Percentiles rank a stretch among this genome's conserved stretches.
phyloP scores from a whole-genome alignment of 1,140 invertebrate genomes.

The Zaprionus lachaisei region DNA sequence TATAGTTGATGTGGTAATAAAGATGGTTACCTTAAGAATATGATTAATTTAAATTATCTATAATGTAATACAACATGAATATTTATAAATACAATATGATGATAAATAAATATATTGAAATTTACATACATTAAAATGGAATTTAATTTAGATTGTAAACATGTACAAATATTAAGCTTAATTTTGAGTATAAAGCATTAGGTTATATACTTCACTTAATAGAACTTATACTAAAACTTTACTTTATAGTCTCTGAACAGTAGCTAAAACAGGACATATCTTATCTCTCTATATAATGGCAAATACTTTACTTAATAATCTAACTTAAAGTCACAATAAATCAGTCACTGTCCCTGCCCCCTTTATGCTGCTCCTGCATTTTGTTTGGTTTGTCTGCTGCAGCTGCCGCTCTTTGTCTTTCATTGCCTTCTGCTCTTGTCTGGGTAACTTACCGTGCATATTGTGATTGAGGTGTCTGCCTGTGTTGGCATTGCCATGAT shows the following conservation, averaged over 20 bases:
- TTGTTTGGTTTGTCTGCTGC: slow-evolving; percentile 15
- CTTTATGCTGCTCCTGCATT: slow-evolving; percentile 4
- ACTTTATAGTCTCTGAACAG: too few species aligned
- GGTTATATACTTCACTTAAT: not conserved
- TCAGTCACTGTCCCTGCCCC: not conserved
- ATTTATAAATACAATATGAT: too few species aligned
- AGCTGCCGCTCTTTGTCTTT: not conserved
- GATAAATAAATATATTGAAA: too few species aligned
- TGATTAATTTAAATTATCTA: not conserved
- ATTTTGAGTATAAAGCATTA: not conserved
- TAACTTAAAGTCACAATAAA: not conserved
- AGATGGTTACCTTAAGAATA: not conserved
- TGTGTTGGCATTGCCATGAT: slow-evolving; percentile 51
- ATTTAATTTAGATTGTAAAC: too few species aligned
- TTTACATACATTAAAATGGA: too few species aligned
- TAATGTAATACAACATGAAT: not conserved
- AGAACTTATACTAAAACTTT: too few species aligned
- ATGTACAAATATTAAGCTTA: not conserved
- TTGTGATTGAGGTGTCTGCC: slow-evolving; percentile 60
- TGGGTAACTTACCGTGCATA: slow-evolving; percentile 67
- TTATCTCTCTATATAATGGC: too few species aligned
- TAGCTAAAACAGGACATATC: too few species aligned
- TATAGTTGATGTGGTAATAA: not conserved
- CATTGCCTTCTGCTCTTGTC: not conserved
- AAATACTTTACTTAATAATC: slow-evolving; percentile 1